Evolutionary conservation across 2,797 vertebrate species (phyloP), one percentile per base, ranked within the genome.

Genomic region (Pseudochirops cupreus): DNA sequence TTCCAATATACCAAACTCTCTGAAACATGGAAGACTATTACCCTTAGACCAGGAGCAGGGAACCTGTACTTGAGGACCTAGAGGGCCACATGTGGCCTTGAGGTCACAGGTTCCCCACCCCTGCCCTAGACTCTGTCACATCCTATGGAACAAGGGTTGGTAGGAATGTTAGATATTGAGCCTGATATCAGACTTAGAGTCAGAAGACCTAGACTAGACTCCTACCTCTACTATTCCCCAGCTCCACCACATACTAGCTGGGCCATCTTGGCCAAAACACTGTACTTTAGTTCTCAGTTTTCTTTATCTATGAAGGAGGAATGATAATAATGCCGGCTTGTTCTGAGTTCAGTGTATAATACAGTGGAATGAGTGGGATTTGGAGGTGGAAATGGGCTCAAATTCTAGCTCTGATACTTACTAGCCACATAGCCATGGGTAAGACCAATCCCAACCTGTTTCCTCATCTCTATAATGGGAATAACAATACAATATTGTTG

Each of bases 391-490:
- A 26, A 12, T 91, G 87, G 7, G 16, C 14, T 46, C 12, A 53
- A 11, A 12, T 58, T 33, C 31, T 5, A 33, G 4, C 55, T 53
- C 33, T 18, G 1, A 91, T 21, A 0, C n/a, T 33, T 14, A 14
- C 92, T n/a, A 18, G 26, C 21, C 1, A 3, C 6, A 39, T 12
- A 46, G 16, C 56, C 56, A 54, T 53, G 24, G 52, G 18, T n/a
- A 56, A 24, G 82, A 56, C 0, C 0, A n/a, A 50, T 56, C 91
- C 5, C 3, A 57, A 54, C 39, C 46, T 92, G 0, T 33, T 39
- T 55, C 26, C 92, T 95, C 10, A 5, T 92, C 96, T 31, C 4
- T 1, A 53, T 33, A 89, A 28, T 13, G 33, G 55, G 54, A 67
- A 87, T 26, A 87, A 87, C 46, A 62, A 33, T 2, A 50, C 39